A percentile compares a stretch with the other conserved stretches of the same genome.
Conservation (phyloP, 2,797 vertebrate species). For the Melanotaenia boesemani region DNA sequence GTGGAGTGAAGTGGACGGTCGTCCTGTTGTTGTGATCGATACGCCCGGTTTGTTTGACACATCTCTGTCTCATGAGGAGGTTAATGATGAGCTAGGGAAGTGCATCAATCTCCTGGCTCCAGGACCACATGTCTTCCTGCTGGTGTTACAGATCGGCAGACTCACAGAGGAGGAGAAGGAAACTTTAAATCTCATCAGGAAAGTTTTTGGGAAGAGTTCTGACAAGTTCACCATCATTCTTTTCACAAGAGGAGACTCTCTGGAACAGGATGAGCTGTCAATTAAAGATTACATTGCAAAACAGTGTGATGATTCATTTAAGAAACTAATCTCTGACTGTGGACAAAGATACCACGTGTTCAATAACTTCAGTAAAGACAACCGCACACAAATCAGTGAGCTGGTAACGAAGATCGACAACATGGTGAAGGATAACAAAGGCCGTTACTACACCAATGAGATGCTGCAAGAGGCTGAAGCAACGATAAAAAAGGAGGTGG, state of each 20-base stretch:
- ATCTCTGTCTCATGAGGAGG: too few relatives aligned
- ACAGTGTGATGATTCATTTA: not conserved
- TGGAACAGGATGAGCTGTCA: not conserved
- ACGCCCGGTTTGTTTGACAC: too few relatives aligned
- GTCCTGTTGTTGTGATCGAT: too few relatives aligned
- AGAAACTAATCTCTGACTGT: constrained; percentile 6
- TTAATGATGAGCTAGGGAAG: too few relatives aligned
- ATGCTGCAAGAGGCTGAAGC: constrained; percentile 44
- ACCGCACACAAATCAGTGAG: constrained; percentile 19
- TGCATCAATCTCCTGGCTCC: too few relatives aligned
- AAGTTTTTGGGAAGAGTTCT: too few relatives aligned
- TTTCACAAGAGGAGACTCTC: not conserved
- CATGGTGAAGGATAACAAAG: constrained; percentile 12
- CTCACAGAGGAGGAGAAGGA: too few relatives aligned
- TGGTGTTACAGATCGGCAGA: too few relatives aligned
- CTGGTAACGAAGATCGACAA: not conserved
- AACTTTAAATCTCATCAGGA: too few relatives aligned
- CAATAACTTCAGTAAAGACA: accelerated
- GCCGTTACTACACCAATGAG: constrained; percentile 25
- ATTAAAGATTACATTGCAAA: not conserved
- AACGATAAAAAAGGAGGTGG: constrained; percentile 2
- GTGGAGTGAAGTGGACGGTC: too few relatives aligned
- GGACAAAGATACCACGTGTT: constrained; percentile 43
- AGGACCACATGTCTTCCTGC: too few relatives aligned
- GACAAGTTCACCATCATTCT: too few relatives aligned